Evolutionary conservation across 1,140 invertebrate species (phyloP).

Genomic region (Sesamia nonagrioides): DNA sequence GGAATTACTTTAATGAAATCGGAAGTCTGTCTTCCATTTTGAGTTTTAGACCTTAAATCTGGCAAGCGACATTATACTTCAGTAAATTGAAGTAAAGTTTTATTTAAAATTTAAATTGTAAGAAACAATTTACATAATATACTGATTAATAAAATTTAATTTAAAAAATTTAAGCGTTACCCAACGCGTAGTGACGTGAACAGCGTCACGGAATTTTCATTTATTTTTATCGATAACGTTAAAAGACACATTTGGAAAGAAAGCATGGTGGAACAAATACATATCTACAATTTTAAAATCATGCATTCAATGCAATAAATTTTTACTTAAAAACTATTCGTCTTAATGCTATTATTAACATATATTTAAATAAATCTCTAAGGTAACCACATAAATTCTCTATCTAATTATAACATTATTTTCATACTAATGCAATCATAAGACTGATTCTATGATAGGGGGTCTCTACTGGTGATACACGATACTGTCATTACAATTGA

Average conservation of each 20-base stretch:
- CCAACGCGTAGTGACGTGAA: conserved; percentile 23
- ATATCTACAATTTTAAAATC: conserved; percentile 61
- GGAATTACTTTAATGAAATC: conserved; percentile 43
- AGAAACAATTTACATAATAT: conserved; percentile 40
- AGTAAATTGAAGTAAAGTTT: conserved; percentile 41
- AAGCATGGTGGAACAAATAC: conserved; percentile 51
- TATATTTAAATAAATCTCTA: conserved; percentile 76
- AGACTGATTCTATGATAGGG: conserved; percentile 59
- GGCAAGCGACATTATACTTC: conserved; percentile 44
- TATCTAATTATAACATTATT: conserved; percentile 74
- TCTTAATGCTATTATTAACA: conserved; percentile 71
- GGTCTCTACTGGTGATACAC: conserved; percentile 46
- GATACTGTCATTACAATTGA: conserved; percentile 17
- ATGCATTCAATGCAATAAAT: conserved; percentile 75
- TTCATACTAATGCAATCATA: conserved; percentile 75
- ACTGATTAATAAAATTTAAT: conserved; percentile 36
- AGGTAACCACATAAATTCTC: conserved; percentile 79
- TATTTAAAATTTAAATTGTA: conserved; percentile 41
- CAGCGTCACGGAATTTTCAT: background rate
- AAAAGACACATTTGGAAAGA: conserved; percentile 41
- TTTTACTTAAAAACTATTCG: conserved; percentile 59
- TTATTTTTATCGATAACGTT: conserved; percentile 20
- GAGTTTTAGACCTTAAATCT: conserved; percentile 37
- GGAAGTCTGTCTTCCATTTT: conserved; percentile 38
- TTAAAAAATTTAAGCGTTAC: conserved; percentile 35